Percentiles rank a stretch among this genome's conserved stretches.
Conservation (phyloP, 2,113 vertebrate genomes). For the Enhydra lutris region DNA sequence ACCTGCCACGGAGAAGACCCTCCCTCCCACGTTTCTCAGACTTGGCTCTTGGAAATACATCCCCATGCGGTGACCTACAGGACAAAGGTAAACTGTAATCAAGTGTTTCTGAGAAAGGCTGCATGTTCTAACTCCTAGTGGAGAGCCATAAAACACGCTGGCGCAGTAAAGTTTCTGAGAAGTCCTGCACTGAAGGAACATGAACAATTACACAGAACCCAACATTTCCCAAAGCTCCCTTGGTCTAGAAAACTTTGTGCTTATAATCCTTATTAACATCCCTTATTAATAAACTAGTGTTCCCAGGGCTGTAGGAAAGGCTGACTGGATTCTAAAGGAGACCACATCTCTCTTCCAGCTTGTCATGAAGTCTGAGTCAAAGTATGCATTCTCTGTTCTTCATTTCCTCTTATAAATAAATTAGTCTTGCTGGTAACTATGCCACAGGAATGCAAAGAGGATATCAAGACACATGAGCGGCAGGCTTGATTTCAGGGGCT, state of each 20-base stretch:
- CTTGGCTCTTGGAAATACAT: not conserved
- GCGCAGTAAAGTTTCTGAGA: not conserved
- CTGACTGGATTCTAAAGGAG: not conserved
- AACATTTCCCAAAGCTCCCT: not conserved
- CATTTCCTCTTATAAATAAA: not conserved
- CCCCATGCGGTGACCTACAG: not conserved
- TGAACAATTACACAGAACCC: not conserved
- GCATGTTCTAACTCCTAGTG: not conserved
- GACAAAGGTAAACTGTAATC: not conserved
- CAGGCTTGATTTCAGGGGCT: not conserved
- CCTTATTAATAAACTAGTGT: not conserved
- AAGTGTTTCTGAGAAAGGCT: not conserved
- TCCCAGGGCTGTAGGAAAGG: not conserved
- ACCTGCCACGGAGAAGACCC: not conserved
- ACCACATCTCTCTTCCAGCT: not conserved
- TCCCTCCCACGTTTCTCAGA: not conserved
- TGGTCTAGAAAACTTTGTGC: not conserved
- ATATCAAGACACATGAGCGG: not conserved
- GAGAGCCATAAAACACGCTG: not conserved
- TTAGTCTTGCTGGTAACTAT: not conserved
- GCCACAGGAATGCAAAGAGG: not conserved
- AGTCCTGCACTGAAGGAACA: not conserved
- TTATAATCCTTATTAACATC: not conserved
- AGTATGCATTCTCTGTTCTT: not conserved
- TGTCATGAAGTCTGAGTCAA: not conserved